Conservation (phyloP, 2,888 invertebrate species). For the Ormyrus rosae region DNA sequence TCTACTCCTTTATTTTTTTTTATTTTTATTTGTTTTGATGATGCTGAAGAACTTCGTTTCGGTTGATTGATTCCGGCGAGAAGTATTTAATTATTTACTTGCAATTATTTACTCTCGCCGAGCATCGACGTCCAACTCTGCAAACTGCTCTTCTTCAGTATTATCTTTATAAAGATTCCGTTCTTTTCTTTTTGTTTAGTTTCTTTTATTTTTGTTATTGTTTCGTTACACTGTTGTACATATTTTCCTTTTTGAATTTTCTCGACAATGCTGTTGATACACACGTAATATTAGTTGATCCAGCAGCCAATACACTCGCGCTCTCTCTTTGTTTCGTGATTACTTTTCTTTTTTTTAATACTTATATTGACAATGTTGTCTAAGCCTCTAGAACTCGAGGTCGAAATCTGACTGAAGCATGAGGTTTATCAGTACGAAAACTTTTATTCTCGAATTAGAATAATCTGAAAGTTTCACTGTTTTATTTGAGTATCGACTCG, state of each 20-base stretch:
- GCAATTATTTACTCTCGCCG: too few relatives aligned
- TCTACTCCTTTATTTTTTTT: slow-evolving; percentile 54
- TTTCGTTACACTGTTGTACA: slow-evolving; percentile 25
- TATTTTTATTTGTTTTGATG: neutral
- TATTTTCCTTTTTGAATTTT: slow-evolving; percentile 21
- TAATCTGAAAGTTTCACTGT: neutral
- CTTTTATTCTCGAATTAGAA: neutral
- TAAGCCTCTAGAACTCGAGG: slow-evolving; percentile 56
- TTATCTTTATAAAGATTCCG: slow-evolving; percentile 16
- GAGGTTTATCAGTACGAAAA: slow-evolving; percentile 22
- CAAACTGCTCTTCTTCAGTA: slow-evolving; percentile 23
- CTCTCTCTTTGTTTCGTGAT: slow-evolving; percentile 44
- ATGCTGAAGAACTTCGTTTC: too few relatives aligned
- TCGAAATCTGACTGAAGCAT: slow-evolving; percentile 40
- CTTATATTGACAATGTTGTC: slow-evolving; percentile 23
- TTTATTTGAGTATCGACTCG: neutral
- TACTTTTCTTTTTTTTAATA: slow-evolving; percentile 32
- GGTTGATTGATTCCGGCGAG: too few relatives aligned
- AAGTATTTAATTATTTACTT: too few relatives aligned
- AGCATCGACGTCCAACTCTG: too few relatives aligned
- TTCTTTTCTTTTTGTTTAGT: slow-evolving; percentile 22
- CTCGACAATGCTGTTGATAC: slow-evolving; percentile 26
- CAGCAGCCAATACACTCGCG: slow-evolving; percentile 38
- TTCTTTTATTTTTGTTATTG: slow-evolving; percentile 30
- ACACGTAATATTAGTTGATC: slow-evolving; percentile 30